These are phyloP conservation scores for Hormiphora californensis DNA, from an alignment of 37 sponge, comb jelly and placozoan genomes.

Conservation along the genomic window DNA sequence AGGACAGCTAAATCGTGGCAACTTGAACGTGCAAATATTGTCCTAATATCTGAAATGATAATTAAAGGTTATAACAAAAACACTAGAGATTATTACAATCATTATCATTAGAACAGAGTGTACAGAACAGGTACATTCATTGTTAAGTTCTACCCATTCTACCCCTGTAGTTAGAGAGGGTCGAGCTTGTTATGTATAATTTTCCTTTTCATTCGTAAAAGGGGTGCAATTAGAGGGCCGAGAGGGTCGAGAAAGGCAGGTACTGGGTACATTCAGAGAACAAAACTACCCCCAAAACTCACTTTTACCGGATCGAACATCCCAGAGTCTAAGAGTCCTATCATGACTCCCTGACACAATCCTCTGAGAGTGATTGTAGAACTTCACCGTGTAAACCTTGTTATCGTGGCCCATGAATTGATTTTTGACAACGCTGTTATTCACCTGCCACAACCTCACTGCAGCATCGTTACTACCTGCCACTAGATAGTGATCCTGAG, in stretches of 20 bases:
- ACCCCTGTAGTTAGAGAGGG: no score
- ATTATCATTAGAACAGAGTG: no score
- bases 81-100: background rate
- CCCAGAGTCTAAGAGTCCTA: constrained; percentile 90
- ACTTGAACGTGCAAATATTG: constrained; percentile 90
- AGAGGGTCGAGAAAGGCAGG: no score
- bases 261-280: no score
- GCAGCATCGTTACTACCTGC: constrained; percentile 76
- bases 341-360: constrained; percentile 94
- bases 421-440: constrained; percentile 61
- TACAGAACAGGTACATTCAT: no score
- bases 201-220: no score
- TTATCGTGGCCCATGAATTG: constrained; percentile 77
- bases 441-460: constrained; percentile 71
- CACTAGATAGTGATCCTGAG: constrained; percentile 65
- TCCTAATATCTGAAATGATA: constrained; percentile 63
- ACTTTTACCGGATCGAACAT: constrained; percentile 72
- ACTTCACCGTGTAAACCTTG: constrained; percentile 81
- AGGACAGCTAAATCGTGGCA: constrained; percentile 84
- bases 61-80: background rate
- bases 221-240: no score
- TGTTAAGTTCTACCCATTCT: no score
- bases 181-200: no score
- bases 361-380: constrained; percentile 68
- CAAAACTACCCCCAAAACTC: constrained; percentile 41